These are phyloP conservation scores for Idris sp. DNA, from an alignment of 1,140 invertebrate species.

Conservation along the genomic window DNA sequence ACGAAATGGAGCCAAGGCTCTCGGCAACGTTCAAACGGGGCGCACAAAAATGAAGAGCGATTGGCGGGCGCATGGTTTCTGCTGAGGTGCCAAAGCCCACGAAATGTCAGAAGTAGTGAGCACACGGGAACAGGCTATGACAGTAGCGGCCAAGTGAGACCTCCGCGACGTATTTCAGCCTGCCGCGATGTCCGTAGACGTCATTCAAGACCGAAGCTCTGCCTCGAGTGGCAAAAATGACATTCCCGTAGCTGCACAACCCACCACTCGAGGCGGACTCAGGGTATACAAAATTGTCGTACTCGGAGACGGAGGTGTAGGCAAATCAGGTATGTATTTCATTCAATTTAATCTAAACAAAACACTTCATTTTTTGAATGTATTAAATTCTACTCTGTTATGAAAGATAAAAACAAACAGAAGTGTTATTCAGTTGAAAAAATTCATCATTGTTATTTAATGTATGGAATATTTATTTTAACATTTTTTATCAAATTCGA, in stretches of 20 bases:
- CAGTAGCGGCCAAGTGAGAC: slow-evolving; percentile 37
- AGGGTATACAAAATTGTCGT: slow-evolving; percentile 91
- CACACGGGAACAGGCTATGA: slow-evolving; percentile 40
- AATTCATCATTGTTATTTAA: no score
- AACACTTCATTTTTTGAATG: no score
- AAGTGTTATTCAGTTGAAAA: no score
- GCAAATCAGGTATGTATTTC: slow-evolving; percentile 89
- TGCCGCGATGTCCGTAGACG: slow-evolving; percentile 63
- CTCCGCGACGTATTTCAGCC: slow-evolving; percentile 8
- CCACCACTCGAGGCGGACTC: slow-evolving; percentile 82
- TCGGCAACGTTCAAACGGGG: no score
- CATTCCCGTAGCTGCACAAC: slow-evolving; percentile 69
- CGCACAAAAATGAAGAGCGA: no score
- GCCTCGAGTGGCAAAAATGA: slow-evolving; percentile 68
- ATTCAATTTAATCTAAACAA: no score
- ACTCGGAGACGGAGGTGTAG: slow-evolving; percentile 89
- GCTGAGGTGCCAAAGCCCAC: slow-evolving; percentile 29
- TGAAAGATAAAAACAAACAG: no score
- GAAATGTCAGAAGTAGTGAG: slow-evolving; percentile 43
- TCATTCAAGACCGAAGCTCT: slow-evolving; percentile 63
- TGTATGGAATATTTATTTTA: no score
- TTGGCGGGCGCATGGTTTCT: slow-evolving; percentile 21
- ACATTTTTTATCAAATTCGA: no score
- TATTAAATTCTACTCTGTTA: no score
- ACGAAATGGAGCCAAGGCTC: slow-evolving; percentile 4